Base-by-base conservation (phyloP, 2,888 invertebrate species). In the Pseudolycoriella hygida region DNA sequence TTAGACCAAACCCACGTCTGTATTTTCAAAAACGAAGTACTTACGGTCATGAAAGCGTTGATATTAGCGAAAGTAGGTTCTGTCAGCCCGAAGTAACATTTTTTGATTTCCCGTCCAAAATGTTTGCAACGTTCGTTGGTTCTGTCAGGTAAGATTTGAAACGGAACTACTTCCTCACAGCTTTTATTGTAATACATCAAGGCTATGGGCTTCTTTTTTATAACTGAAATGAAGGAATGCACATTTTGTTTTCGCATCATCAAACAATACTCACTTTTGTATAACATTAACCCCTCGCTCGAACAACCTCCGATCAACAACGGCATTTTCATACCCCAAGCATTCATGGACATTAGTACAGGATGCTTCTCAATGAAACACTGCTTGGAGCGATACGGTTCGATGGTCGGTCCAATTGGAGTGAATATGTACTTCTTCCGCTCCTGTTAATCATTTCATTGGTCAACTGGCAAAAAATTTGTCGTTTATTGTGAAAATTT, bases 371-470 rank as follows among this genome's bases (percentile, higher is more conserved):
- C 48, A 1, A 64, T 50, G 8, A 65, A 54, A 8, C 60, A 60
- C n/a, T 62, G 56, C 2, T 55, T 54, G 1, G 57, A 56, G 5
- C 43, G 43, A 17, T 64, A 65, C 1, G 64, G 60, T 37, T 65
- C 65, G 17, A 64, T 51, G 1, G 56, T 56, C 1, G 66, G 66
- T 1, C 62, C 63, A 46, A 62, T 63, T 17, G 59, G 57, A 18
- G 60, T 60, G 6, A 60, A 41, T 2, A 56, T 46, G 0, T 58
- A 54, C 43, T 56, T 43, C 20, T 56, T 58, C 20, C 56, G 59
- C 40, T 64, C 46, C 32, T 45, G 6, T 40, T 3, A 5, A 30
- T 25, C 25, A 25, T 25, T 25, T 25, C 4, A 25, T 8, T 4
- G 8, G 25, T 6, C 25, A 8, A 25, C 4, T 25, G 25, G n/a